A percentile compares a stretch with the other conserved stretches of the same genome.
phyloP scores from a whole-genome alignment of 2,797 vertebrate species.

The Manis javanica region DNA sequence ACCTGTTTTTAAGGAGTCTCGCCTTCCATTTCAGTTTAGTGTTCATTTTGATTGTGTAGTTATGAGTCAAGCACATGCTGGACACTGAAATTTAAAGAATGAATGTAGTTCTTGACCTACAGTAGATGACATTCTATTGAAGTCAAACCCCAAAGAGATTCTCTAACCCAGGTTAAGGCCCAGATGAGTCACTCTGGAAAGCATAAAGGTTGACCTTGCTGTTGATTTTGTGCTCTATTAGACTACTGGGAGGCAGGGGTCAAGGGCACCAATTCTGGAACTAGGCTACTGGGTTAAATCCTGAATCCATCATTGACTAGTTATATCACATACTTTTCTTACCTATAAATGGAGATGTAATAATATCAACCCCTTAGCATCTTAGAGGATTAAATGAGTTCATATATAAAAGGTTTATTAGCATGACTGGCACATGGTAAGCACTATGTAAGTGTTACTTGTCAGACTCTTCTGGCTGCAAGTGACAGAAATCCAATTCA shows the following conservation, averaged over 20 bases:
- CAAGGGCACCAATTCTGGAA: background rate
- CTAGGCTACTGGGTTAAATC: background rate
- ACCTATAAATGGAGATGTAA: background rate
- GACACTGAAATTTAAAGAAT: background rate
- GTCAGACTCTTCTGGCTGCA: background rate
- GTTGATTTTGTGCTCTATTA: background rate
- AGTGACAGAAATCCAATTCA: background rate
- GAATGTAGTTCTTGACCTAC: background rate
- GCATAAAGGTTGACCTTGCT: background rate
- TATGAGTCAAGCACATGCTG: background rate
- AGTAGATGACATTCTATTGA: background rate
- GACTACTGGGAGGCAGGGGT: background rate
- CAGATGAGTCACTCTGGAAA: background rate
- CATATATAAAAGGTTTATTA: background rate
- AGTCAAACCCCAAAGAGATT: background rate
- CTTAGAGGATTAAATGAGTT: background rate
- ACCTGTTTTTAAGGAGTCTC: slow-evolving; percentile 3
- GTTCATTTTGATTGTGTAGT: background rate
- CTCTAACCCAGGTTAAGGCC: background rate
- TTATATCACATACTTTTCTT: background rate
- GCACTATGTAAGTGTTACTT: background rate
- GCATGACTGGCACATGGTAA: background rate
- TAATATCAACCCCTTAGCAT: background rate
- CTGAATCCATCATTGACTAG: background rate
- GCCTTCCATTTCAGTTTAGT: background rate